A percentile compares a stretch with the other conserved stretches of the same genome.
phyloP scores from a whole-genome alignment of 2,888 invertebrate genomes.

The Hyppa rectilinea region DNA sequence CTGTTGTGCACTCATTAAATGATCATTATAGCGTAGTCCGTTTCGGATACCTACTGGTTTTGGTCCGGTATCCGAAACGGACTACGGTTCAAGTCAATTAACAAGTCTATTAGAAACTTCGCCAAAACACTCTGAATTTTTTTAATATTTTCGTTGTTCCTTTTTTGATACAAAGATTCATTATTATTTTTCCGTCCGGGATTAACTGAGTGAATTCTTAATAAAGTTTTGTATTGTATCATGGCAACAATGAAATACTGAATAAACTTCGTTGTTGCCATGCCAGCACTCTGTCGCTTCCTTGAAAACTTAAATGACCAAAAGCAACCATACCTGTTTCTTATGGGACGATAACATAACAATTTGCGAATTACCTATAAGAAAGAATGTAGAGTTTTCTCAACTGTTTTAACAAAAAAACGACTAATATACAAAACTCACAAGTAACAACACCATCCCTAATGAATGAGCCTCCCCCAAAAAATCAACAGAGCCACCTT shows the following conservation, averaged over 20 bases:
- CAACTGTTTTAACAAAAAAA: slow-evolving; percentile 12
- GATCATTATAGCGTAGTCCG: no score
- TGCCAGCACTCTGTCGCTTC: background rate
- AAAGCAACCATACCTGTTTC: background rate
- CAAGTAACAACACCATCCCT: background rate
- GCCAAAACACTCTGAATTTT: background rate
- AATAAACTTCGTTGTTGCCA: background rate
- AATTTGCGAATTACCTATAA: background rate
- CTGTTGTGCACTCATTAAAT: slow-evolving; percentile 41
- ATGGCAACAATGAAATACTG: no score
- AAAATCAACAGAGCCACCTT: slow-evolving; percentile 34
- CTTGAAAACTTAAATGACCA: background rate
- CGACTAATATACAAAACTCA: background rate
- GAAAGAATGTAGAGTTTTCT: background rate
- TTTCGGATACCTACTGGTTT: no score
- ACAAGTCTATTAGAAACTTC: background rate
- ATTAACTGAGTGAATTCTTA: background rate
- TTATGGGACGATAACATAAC: background rate
- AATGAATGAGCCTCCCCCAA: slow-evolving; percentile 43
- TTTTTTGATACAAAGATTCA: background rate
- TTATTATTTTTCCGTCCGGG: background rate
- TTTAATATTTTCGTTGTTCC: background rate
- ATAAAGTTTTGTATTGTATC: no score
- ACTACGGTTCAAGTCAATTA: slow-evolving; percentile 1
- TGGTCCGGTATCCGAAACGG: slow-evolving; percentile 13